Evolutionary conservation across 2,113 vertebrate species (phyloP), one percentile per base, ranked within the genome.

Genomic region (Oreochromis niloticus): DNA sequence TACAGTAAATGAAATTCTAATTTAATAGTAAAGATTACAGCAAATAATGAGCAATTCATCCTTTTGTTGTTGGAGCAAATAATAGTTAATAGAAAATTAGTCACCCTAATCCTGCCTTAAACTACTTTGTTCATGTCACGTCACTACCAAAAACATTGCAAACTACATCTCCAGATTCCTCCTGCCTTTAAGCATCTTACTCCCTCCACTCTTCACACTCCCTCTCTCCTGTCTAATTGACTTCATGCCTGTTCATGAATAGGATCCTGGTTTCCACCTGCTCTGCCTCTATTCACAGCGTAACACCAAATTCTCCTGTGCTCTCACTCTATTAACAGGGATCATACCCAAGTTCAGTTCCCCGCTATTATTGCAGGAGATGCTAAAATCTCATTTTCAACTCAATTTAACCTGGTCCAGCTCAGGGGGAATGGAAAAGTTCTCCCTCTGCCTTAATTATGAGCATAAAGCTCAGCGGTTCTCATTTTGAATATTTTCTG

Each of bases 361-460:
- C 93, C 95, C 24, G 94, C 95, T 96, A 96, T 96, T 96, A 96
- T 93, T 93, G 94, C 93, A 92, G 94, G 88, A 93, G 95, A 95
- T 95, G 96, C 95, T 97, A 95, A 96, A 96, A 96, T 95, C 95
- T 96, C 94, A 97, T 97, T 97, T 97, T 96, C 96, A 96, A 96
- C 95, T 96, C 96, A 96, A 96, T 97, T 97, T 97, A 97, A 97
- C 96, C 96, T 95, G 94, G 93, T 90, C 92, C 87, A 87, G 92
- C 95, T 95, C 93, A 6, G 85, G 94, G 92, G 93, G 87, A 52
- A 83, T 82, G 87, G 85, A 83, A 90, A 87, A 88, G 91, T 91
- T 91, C 90, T 90, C 84, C 48, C 79, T 88, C 88, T 84, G 75
- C 85, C 91, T 92, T 94, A 92, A 96, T 95, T 93, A 94, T 87